A percentile compares a stretch with the other conserved stretches of the same genome.
These are phyloP conservation scores for Hypotaenidia okinawae DNA, from an alignment of 2,797 vertebrate species.

Conservation along the genomic window DNA sequence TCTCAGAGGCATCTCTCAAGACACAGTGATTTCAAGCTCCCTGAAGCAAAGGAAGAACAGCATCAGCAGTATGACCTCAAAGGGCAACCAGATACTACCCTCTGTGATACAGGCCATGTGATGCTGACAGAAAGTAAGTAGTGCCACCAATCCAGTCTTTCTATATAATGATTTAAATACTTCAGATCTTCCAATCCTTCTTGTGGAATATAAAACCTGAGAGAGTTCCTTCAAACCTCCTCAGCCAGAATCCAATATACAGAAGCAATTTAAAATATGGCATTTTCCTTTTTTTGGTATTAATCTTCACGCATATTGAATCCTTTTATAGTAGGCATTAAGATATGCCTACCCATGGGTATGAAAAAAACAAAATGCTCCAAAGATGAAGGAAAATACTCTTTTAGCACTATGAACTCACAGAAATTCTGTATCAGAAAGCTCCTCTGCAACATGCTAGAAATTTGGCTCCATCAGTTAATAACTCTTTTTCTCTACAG, in stretches of 20 bases:
- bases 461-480: not conserved
- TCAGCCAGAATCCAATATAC: not conserved
- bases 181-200: not conserved
- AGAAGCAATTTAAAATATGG: not conserved
- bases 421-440: not conserved
- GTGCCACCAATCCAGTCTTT: not conserved
- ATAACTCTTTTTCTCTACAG: not conserved
- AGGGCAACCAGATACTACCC: not conserved
- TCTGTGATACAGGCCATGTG: not conserved
- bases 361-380: not conserved
- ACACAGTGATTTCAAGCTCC: not conserved
- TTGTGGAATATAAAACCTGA: not conserved
- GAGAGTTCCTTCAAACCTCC: not conserved
- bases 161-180: not conserved
- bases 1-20: not conserved
- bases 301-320: not conserved
- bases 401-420: not conserved
- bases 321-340: not conserved
- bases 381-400: not conserved
- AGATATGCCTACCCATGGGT: not conserved
- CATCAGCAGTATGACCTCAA: not conserved
- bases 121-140: not conserved
- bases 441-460: not conserved
- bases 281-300: not conserved
- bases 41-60: not conserved